phyloP scores from a whole-genome alignment of 1,140 invertebrate genomes.

The Anagrus nilaparvatae region DNA sequence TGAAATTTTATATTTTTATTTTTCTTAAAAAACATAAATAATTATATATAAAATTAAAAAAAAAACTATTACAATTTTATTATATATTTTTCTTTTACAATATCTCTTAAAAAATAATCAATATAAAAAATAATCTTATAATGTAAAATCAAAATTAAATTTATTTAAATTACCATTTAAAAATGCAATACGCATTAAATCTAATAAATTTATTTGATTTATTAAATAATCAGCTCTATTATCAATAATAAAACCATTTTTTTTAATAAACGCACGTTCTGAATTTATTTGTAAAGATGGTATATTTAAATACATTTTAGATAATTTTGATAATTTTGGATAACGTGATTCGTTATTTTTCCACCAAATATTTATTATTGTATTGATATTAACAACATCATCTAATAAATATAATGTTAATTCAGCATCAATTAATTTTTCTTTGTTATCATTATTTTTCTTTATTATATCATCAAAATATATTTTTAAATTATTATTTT shows the following conservation, averaged over 20 bases:
- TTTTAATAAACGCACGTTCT: conserved; percentile 13
- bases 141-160: conserved; percentile 6
- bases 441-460: conserved; percentile 1
- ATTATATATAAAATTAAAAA: no score
- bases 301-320: conserved; percentile 11
- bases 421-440: conserved; percentile 12
- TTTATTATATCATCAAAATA: conserved; percentile 12
- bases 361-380: conserved; percentile 11
- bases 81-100: no score
- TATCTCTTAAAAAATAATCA: no score
- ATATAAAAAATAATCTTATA: conserved; percentile 5
- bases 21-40: no score
- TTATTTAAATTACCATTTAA: conserved; percentile 12
- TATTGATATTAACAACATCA: conserved; percentile 10
- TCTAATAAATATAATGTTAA: conserved; percentile 11
- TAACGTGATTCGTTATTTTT: conserved; percentile 7
- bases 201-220: conserved; percentile 11
- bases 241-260: conserved; percentile 10
- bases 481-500: conserved; percentile 5
- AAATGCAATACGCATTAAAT: conserved; percentile 13
- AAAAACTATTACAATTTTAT: no score
- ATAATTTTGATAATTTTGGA: conserved; percentile 10
- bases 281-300: conserved; percentile 12
- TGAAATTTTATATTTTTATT: no score
- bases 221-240: conserved; percentile 10